Percentiles rank a stretch among this genome's conserved stretches.
These are phyloP conservation scores for Zaprionus bogoriensis DNA, from an alignment of 2,888 invertebrate genomes.

Conservation along the genomic window DNA sequence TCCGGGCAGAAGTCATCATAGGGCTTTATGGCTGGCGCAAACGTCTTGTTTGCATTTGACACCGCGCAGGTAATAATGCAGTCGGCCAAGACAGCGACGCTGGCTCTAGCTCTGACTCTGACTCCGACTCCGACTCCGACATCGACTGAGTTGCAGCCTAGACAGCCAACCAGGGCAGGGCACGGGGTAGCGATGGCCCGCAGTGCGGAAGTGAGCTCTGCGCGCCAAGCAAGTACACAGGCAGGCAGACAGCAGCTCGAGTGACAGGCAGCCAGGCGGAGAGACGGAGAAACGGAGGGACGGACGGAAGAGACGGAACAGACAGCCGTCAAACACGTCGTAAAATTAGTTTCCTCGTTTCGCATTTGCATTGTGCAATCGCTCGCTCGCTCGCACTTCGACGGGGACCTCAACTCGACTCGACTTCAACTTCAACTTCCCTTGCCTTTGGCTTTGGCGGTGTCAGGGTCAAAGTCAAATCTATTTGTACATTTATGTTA, in stretches of 20 bases:
- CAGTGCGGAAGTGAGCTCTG: constrained; percentile 67
- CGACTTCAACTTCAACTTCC: constrained; percentile 15
- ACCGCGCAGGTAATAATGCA: constrained; percentile 77
- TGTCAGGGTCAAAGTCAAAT: constrained; percentile 74
- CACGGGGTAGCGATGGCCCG: constrained; percentile 20
- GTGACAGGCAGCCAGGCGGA: constrained; percentile 14
- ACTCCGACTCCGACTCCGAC: constrained; percentile 7
- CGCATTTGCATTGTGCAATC: constrained; percentile 67
- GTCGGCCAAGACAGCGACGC: constrained; percentile 26
- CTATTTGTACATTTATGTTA: constrained; percentile 64
- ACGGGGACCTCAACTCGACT: constrained; percentile 29
- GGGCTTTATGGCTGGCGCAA: constrained; percentile 73
- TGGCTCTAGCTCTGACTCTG: too few species aligned
- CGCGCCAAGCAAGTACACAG: constrained; percentile 36
- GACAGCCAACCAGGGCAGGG: constrained; percentile 50
- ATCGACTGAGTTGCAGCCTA: too few species aligned
- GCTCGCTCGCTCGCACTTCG: constrained; percentile 35
- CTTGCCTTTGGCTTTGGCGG: constrained; percentile 29
- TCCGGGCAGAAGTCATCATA: constrained; percentile 53
- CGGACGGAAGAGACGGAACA: constrained; percentile 28
- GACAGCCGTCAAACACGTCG: constrained; percentile 80
- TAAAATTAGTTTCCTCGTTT: constrained; percentile 76
- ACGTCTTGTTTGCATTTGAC: constrained; percentile 69
- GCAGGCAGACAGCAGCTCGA: constrained; percentile 4
- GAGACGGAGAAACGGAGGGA: constrained; percentile 25